Percentiles rank a stretch among this genome's conserved stretches.
These are phyloP conservation scores for Lasioglossum oenotherae DNA, from an alignment of 2,888 invertebrate species.

Conservation along the genomic window DNA sequence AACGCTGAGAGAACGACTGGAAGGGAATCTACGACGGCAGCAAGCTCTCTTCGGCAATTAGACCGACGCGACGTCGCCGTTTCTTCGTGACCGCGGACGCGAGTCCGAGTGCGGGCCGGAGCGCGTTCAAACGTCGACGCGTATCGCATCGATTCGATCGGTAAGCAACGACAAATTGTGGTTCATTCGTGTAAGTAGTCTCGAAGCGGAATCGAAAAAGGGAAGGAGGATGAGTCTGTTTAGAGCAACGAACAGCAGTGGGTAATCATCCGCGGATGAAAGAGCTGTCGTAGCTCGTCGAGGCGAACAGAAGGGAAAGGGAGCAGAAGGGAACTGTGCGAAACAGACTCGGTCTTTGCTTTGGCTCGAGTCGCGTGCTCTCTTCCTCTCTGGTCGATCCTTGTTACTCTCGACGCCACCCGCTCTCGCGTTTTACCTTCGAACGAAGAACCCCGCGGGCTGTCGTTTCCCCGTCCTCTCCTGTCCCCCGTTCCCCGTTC, in stretches of 20 bases:
- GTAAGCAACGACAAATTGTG: conserved; percentile 77
- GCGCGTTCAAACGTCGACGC: background rate
- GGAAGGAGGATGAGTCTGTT: conserved; percentile 61
- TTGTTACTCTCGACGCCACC: conserved; percentile 55
- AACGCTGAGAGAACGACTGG: conserved; percentile 72
- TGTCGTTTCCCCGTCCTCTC: conserved; percentile 63
- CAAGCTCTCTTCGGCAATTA: conserved; percentile 11
- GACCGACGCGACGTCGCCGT: background rate
- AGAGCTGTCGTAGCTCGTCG: conserved; percentile 83
- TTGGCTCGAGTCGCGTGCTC: conserved; percentile 70
- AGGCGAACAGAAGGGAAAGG: conserved; percentile 76
- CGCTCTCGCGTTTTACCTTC: conserved; percentile 55
- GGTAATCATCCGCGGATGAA: conserved; percentile 84
- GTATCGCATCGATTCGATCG: background rate
- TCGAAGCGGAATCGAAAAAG: conserved; percentile 69
- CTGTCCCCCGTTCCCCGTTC: conserved; percentile 22
- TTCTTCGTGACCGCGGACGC: background rate
- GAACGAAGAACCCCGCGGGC: conserved; percentile 54
- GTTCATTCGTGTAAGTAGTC: conserved; percentile 77
- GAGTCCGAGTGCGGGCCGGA: background rate
- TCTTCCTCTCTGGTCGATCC: conserved; percentile 59
- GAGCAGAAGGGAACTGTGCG: conserved; percentile 69
- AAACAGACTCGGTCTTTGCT: conserved; percentile 71
- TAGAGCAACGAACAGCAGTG: conserved; percentile 74
- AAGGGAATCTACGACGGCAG: conserved; percentile 3